Conservation (phyloP, 2,888 invertebrate genomes). For the Scelioninae gen. 1 region DNA sequence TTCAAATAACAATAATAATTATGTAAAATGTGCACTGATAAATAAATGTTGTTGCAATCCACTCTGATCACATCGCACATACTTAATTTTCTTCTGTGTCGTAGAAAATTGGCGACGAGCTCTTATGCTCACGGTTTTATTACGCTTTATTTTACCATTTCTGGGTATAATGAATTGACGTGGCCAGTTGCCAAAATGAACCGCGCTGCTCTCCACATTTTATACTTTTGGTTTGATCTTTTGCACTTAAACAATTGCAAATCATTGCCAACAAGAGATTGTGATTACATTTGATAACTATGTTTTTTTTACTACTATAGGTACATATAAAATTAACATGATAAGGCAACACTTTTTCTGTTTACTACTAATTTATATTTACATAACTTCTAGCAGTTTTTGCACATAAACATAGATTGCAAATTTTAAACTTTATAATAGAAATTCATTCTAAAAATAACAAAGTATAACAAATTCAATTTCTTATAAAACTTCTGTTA, state of each 20-base stretch:
- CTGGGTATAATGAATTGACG: background rate
- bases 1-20: background rate
- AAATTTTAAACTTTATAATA: background rate
- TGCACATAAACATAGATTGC: background rate
- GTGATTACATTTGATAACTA: slow-evolving; percentile 16
- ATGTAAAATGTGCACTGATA: background rate
- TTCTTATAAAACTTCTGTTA: too few species aligned
- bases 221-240: background rate
- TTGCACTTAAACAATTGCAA: slow-evolving; percentile 19
- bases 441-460: background rate
- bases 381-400: slow-evolving; percentile 2
- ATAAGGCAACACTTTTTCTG: slow-evolving; percentile 9
- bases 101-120: slow-evolving; percentile 9
- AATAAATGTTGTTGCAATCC: slow-evolving; percentile 1
- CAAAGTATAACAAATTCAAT: too few species aligned
- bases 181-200: slow-evolving; percentile 22
- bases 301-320: background rate
- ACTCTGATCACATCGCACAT: background rate
- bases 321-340: slow-evolving; percentile 1
- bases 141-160: slow-evolving; percentile 25
- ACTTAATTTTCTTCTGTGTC: slow-evolving; percentile 1
- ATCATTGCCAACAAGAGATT: slow-evolving; percentile 2
- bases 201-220: slow-evolving; percentile 5
- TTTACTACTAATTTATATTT: background rate
- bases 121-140: slow-evolving; percentile 1